Conservation (phyloP, 2,888 invertebrate genomes). For the Chironomus riparius region DNA sequence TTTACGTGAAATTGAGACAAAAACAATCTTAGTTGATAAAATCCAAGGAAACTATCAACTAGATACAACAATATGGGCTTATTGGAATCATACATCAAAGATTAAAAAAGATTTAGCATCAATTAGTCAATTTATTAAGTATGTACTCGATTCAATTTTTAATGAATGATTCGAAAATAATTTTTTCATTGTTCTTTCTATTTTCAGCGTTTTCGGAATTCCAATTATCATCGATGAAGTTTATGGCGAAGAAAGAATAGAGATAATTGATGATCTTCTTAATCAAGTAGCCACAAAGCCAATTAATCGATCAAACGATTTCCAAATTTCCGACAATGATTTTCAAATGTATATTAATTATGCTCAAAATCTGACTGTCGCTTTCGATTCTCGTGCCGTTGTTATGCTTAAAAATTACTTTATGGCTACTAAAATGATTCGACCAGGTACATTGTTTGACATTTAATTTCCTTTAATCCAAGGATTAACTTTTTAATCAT, state of each 20-base stretch:
- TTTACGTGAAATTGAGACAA: constrained; percentile 34
- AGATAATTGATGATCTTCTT: constrained; percentile 35
- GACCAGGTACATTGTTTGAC: constrained; percentile 34
- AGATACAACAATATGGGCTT: constrained; percentile 39
- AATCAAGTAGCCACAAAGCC: constrained; percentile 31
- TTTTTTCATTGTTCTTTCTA: constrained; percentile 1
- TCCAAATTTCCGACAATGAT: constrained; percentile 36
- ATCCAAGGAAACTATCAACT: constrained; percentile 32
- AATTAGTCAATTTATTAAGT: not conserved
- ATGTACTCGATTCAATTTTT: constrained; percentile 35
- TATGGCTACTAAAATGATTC: constrained; percentile 39
- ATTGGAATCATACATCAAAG: constrained; percentile 35
- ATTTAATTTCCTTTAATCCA: not conserved
- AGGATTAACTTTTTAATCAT: too few relatives aligned
- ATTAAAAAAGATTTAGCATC: constrained; percentile 34
- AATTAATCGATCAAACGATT: constrained; percentile 31
- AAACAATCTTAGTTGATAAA: constrained; percentile 33
- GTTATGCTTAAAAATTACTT: constrained; percentile 43
- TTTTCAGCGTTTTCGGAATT: constrained; percentile 39
- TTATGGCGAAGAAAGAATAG: constrained; percentile 8
- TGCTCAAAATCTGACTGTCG: constrained; percentile 33
- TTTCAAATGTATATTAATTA: constrained; percentile 34
- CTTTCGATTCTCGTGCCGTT: constrained; percentile 35
- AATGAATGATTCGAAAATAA: constrained; percentile 35
- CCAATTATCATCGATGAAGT: constrained; percentile 35